Base-by-base conservation (phyloP, 2,888 invertebrate species). In the Griposia aprilina region DNA sequence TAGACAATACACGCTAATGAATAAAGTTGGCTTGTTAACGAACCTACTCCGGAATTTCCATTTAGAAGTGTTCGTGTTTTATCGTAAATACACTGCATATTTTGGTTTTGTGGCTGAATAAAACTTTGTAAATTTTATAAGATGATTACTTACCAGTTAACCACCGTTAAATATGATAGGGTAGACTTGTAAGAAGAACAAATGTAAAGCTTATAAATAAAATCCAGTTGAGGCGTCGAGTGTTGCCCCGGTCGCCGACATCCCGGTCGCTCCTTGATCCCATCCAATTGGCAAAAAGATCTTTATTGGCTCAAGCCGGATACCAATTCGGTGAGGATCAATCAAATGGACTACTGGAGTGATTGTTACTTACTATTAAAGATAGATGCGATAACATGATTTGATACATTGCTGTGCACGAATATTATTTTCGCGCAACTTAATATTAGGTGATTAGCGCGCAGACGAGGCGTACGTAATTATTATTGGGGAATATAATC, bases 1-100 rank as follows among this genome's bases (percentile, higher is more conserved):
- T 93, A 95, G 95, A 96, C 96, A 96, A 96, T 96, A 94, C 95
- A 95, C 94, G 93, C 93, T 96, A 96, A 96, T 96, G 96, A 96
- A 96, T 96, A 96, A 96, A 96, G 96, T 96, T 96, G 89, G 93
- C 93, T 93, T 95, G 95, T 94, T 96, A 96, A 94, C 95, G 95
- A 95, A 96, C 93, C 93, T 93, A 94, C 94, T 94, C 93, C 81
- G 93, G 93, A 94, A 95, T 95, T 94, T 93, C 92, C 93, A 94
- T 94, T 95, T 93, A 91, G 92, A 93, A 94, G 93, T 94, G 93
- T 93, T 94, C 92, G 92, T 93, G 93, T 94, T 94, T 93, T 92
- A 93, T 93, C 89, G 91, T 87, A 92, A 92, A 90, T 92, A 93
- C 87, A 91, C 85, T 90, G 93, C 93, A 93, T 93, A 93, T 93